A percentile compares a stretch with the other conserved stretches of the same genome.
Conservation (phyloP, 2,797 vertebrate species). For the Periparus ater region DNA sequence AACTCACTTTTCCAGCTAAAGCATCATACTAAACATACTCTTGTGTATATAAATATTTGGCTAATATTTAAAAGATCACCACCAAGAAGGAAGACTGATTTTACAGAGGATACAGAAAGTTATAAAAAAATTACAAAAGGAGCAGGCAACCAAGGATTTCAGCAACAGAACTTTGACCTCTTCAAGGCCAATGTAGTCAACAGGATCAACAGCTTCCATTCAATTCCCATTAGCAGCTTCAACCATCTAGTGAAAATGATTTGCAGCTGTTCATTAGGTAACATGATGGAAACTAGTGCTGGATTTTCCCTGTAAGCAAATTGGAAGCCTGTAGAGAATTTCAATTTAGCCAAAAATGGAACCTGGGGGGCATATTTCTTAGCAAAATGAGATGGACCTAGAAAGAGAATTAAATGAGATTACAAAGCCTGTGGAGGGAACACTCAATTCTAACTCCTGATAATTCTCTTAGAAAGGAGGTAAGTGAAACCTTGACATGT, state of each 20-base stretch:
- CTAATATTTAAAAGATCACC: neutral
- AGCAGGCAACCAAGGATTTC: neutral
- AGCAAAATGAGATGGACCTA: constrained; percentile 18
- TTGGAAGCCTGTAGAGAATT: constrained; percentile 6
- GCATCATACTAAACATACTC: neutral
- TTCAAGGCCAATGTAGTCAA: neutral
- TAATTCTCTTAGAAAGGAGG: constrained; percentile 17
- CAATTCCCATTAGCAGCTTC: neutral
- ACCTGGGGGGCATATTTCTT: neutral
- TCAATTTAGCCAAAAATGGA: constrained; percentile 2
- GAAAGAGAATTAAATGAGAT: constrained; percentile 39
- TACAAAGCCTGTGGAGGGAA: constrained; percentile 3
- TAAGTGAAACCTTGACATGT: constrained; percentile 36
- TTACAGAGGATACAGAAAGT: neutral
- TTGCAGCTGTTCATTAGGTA: neutral
- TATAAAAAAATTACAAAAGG: neutral
- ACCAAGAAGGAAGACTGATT: neutral
- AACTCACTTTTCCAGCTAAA: neutral
- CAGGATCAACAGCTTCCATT: neutral
- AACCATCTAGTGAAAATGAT: neutral
- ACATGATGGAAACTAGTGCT: neutral
- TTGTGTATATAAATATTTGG: neutral
- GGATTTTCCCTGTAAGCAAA: constrained; percentile 15
- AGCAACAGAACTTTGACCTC: neutral
- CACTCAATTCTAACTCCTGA: neutral